Percentiles rank a stretch among this genome's conserved stretches.
These are phyloP conservation scores for Chloroclysta siterata DNA, from an alignment of 2,888 invertebrate genomes.

Conservation along the genomic window DNA sequence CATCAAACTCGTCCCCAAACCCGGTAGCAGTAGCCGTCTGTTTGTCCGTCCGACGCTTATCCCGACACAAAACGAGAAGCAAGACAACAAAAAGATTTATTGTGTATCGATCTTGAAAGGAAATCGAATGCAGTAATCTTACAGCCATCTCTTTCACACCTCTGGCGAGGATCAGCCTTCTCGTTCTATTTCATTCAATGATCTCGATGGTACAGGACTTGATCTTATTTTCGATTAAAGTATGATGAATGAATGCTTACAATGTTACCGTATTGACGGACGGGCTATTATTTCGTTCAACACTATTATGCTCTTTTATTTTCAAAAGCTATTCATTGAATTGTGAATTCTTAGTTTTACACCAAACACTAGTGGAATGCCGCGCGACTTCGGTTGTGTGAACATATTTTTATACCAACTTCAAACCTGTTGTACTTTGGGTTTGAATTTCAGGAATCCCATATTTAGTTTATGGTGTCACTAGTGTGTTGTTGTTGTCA, in stretches of 20 bases:
- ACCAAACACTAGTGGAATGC: not conserved
- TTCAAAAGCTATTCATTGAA: constrained; percentile 12
- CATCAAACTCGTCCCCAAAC: constrained; percentile 43
- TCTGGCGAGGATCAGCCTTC: constrained; percentile 37
- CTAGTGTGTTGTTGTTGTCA: no score
- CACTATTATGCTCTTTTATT: constrained; percentile 46
- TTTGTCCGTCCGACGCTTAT: constrained; percentile 59
- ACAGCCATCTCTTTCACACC: constrained; percentile 46
- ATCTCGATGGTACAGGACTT: constrained; percentile 57
- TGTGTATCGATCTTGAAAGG: constrained; percentile 74
- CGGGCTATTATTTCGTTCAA: constrained; percentile 56
- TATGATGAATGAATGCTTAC: constrained; percentile 73
- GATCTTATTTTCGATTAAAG: constrained; percentile 71
- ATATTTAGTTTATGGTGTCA: no score
- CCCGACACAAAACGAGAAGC: constrained; percentile 62
- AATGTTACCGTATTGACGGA: constrained; percentile 52
- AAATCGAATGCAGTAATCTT: constrained; percentile 67
- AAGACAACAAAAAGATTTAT: constrained; percentile 61
- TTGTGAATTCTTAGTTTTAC: not conserved
- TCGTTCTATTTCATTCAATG: constrained; percentile 64
- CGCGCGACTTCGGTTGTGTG: not conserved
- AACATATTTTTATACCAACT: no score
- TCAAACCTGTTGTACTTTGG: no score
- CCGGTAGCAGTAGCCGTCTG: constrained; percentile 73
- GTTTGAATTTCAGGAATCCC: no score